These are phyloP conservation scores for Manis pentadactyla DNA, from an alignment of 2,797 vertebrate genomes.

Conservation along the genomic window DNA sequence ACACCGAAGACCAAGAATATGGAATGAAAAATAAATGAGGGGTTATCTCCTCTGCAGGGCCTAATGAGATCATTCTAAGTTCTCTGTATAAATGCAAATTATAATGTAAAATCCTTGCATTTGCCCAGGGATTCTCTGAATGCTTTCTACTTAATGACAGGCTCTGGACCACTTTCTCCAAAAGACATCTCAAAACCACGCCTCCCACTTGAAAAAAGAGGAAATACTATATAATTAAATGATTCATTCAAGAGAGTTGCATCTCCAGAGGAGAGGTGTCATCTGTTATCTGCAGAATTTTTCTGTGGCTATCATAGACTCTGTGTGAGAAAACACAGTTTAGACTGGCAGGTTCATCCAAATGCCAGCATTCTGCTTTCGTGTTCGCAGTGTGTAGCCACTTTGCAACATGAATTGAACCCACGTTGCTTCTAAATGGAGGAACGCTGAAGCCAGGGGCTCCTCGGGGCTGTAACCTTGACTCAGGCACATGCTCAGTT, in stretches of 20 bases:
- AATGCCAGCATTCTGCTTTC: background rate
- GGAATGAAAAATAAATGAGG: constrained; percentile 28
- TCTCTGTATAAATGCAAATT: background rate
- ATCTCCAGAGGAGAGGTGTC: background rate
- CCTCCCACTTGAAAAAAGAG: background rate
- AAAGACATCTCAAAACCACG: background rate
- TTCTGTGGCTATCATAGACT: background rate
- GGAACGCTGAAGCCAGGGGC: background rate
- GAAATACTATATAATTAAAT: background rate
- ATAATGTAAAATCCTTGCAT: background rate
- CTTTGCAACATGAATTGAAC: rapidly evolving
- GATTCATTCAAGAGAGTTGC: background rate
- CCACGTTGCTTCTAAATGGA: rapidly evolving
- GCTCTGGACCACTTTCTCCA: background rate
- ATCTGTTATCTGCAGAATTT: background rate
- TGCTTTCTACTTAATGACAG: constrained; percentile 43
- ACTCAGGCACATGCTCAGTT: background rate
- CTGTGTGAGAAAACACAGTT: constrained; percentile 18
- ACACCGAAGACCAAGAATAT: background rate
- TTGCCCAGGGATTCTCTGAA: background rate
- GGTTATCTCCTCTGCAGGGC: rapidly evolving
- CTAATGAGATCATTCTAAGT: background rate
- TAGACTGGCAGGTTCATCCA: background rate
- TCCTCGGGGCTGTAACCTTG: background rate
- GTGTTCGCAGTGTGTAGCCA: background rate